Evolutionary conservation across 2,113 vertebrate species (phyloP), one percentile per base, ranked within the genome.

Genomic region (Caretta caretta): DNA sequence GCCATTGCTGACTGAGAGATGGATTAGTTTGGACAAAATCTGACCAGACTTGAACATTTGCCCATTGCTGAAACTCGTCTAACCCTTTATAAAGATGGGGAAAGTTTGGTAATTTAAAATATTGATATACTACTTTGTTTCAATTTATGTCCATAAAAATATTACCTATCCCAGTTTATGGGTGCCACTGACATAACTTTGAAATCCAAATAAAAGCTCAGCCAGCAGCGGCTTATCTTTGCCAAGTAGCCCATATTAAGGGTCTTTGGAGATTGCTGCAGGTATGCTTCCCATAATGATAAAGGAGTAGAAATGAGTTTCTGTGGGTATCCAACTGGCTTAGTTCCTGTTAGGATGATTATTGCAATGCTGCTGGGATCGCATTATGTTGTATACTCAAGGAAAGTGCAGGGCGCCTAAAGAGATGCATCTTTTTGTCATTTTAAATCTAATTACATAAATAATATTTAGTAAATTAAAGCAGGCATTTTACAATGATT

Each of bases 131-230:
- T 91, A 87, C 90, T 97, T 97, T 95, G 24, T 76, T 76, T 76
- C 12, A 46, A 27, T 76, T 46, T 42, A 27, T 42, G 12, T 76
- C 42, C 22, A 76, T 76, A 48, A 46, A 76, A 76, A 76, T 27
- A 10, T 76, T 46, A 76, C 42, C 38, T 76, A 25, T 76, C 10
- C 24, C 75, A 48, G 22, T 48, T 46, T 25, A 12, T 48, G 38
- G 20, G n/a, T 72, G 90, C 89, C 95, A 82, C 96, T 95, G 95
- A 92, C 83, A 88, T 88, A 91, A 90, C 93, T 94, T 94, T 96
- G 50, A 96, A 91, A 93, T 86, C 91, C 79, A 54, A 9, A 54
- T 75, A 25, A 75, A 42, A 46, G 84, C 93, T 69, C 65, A 94
- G 48, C 57, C 31, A 94, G 57, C 96, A 93, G 78, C 81, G 93